Conservation (phyloP, 2,113 vertebrate genomes). For the Gadus macrocephalus region DNA sequence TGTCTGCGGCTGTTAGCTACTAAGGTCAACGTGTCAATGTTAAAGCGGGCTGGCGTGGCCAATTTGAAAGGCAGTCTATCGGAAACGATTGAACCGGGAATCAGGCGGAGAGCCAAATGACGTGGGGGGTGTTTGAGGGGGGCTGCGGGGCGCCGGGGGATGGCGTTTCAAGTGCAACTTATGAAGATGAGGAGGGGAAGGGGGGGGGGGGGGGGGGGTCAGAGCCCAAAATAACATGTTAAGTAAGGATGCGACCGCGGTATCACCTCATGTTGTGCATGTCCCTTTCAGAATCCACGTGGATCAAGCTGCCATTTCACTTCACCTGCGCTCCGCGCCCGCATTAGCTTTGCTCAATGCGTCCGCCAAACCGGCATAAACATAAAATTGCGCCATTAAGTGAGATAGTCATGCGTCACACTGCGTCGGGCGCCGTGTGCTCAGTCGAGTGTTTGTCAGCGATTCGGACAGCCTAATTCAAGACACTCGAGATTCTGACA, state of each 20-base stretch:
- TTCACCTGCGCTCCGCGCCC: too few species aligned
- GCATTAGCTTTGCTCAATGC: slow-evolving; percentile 43
- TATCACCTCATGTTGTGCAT: slow-evolving; percentile 22
- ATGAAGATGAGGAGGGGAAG: not conserved
- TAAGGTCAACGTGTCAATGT: slow-evolving; percentile 60
- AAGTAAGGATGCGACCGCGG: slow-evolving; percentile 30
- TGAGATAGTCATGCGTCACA: slow-evolving; percentile 63
- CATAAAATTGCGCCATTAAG: slow-evolving; percentile 61
- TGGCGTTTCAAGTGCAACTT: slow-evolving; percentile 29
- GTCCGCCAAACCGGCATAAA: slow-evolving; percentile 45
- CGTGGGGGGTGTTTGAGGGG: slow-evolving; percentile 15
- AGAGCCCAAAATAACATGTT: slow-evolving; percentile 8
- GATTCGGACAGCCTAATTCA: slow-evolving; percentile 54
- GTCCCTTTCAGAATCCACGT: slow-evolving; percentile 36
- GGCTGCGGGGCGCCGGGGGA: slow-evolving; percentile 21
- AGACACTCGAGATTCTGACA: slow-evolving; percentile 66
- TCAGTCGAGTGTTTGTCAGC: slow-evolving; percentile 44
- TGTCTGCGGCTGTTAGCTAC: slow-evolving; percentile 52
- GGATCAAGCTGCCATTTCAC: slow-evolving; percentile 26
- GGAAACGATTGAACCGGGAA: slow-evolving; percentile 40
- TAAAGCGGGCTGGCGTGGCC: slow-evolving; percentile 27
- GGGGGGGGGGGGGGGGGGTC: too few species aligned
- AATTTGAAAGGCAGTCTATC: slow-evolving; percentile 50
- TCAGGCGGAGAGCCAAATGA: slow-evolving; percentile 27
- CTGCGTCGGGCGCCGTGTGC: slow-evolving; percentile 41